Evolutionary conservation across 2,113 vertebrate genomes (phyloP).

Genomic region (Tupaia chinensis): DNA sequence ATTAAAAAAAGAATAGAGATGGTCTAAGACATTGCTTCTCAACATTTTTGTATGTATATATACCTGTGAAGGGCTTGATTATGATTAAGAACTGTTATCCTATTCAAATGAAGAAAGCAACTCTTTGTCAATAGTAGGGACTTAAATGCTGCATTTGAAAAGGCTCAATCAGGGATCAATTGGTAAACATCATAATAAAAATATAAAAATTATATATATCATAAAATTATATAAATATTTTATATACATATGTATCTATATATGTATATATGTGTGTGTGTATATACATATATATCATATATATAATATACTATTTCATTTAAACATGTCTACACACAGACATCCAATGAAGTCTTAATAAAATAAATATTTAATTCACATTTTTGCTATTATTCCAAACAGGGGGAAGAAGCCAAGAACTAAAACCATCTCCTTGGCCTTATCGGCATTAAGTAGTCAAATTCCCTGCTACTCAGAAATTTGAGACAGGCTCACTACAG

Average conservation of each 20-base stretch:
- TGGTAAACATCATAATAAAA: conserved; percentile 46
- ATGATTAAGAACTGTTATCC: not conserved
- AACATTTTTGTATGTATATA: not conserved
- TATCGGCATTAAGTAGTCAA: conserved; percentile 66
- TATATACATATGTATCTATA: not conserved
- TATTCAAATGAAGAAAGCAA: not conserved
- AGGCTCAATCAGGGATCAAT: not conserved
- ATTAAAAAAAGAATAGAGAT: not conserved
- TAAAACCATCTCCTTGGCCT: conserved; percentile 43
- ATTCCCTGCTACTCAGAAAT: conserved; percentile 61
- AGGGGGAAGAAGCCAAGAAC: not conserved
- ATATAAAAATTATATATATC: not conserved
- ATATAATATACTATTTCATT: not conserved
- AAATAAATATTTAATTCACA: conserved; percentile 64
- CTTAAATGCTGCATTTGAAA: not conserved
- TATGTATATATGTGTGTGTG: not conserved
- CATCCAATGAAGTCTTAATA: conserved; percentile 60
- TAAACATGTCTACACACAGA: conserved; percentile 57
- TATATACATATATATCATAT: not conserved
- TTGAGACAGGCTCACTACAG: conserved; percentile 56
- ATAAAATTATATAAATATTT: not conserved
- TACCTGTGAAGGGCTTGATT: not conserved
- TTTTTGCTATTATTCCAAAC: conserved; percentile 73
- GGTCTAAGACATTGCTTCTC: not conserved
- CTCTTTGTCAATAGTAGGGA: not conserved